Conservation (phyloP, 2,113 vertebrate genomes). For the Isichthys henryi region DNA sequence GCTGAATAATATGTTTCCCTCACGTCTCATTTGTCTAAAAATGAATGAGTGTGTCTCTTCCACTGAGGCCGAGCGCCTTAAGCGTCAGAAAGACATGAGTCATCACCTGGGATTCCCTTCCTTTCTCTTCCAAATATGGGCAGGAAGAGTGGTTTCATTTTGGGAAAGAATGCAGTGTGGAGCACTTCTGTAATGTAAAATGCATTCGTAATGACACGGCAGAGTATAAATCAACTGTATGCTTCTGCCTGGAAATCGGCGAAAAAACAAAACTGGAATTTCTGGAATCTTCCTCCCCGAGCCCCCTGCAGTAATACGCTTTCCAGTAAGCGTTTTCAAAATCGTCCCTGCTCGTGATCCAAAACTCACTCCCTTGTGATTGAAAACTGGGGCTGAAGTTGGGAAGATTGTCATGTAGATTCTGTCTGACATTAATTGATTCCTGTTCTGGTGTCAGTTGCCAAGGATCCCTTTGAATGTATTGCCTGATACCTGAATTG, state of each 20-base stretch:
- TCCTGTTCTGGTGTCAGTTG: background rate
- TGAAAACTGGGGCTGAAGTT: background rate
- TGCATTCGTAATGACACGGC: conserved; percentile 3
- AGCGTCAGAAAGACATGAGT: conserved; percentile 34
- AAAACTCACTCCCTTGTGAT: background rate
- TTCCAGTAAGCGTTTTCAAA: conserved; percentile 16
- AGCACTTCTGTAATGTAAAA: conserved; percentile 14
- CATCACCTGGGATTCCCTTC: conserved; percentile 46
- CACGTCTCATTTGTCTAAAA: background rate
- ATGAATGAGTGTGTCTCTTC: conserved; percentile 26
- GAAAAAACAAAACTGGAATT: conserved; percentile 29
- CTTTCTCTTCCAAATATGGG: conserved; percentile 46
- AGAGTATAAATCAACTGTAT: conserved; percentile 21
- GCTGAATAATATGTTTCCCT: background rate
- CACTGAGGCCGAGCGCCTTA: conserved; percentile 25
- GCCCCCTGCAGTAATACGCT: background rate
- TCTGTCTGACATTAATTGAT: background rate
- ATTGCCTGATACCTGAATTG: background rate
- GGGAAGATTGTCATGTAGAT: background rate
- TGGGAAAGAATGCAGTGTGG: conserved; percentile 40
- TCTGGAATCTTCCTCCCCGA: conserved; percentile 23
- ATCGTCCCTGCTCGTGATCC: background rate
- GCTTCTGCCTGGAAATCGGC: conserved; percentile 32
- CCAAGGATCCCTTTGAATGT: background rate
- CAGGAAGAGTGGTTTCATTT: conserved; percentile 36